Conservation (phyloP, 2,888 invertebrate species). For the Patella depressa region DNA sequence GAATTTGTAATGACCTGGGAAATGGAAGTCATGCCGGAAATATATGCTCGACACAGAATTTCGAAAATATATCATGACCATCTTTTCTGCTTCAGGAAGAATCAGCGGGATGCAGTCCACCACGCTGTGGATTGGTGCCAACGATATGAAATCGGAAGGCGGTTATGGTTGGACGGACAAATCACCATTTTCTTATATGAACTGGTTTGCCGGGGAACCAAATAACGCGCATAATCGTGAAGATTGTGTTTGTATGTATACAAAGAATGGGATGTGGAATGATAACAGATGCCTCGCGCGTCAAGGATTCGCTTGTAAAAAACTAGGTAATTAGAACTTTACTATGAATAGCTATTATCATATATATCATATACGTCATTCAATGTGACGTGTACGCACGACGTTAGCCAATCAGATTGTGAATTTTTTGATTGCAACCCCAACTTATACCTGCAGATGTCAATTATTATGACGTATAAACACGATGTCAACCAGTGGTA, state of each 20-base stretch:
- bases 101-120: constrained; percentile 34
- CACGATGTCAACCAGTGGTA: too few species aligned
- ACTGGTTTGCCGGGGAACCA: constrained; percentile 58
- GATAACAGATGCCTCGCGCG: constrained; percentile 37
- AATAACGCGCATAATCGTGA: constrained; percentile 43
- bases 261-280: constrained; percentile 43
- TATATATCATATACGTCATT: too few species aligned
- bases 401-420: too few species aligned
- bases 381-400: too few species aligned
- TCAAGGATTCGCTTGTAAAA: constrained; percentile 47
- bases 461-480: too few species aligned
- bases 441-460: too few species aligned
- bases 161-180: constrained; percentile 61
- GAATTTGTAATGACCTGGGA: too few species aligned
- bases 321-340: constrained; percentile 31
- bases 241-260: constrained; percentile 45
- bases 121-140: constrained; percentile 59
- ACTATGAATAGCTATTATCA: too few species aligned
- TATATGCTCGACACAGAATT: too few species aligned
- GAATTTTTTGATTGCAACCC: too few species aligned
- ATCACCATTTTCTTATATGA: constrained; percentile 55
- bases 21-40: too few species aligned
- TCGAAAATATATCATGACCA: too few species aligned
- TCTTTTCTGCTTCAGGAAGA: constrained; percentile 34
- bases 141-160: constrained; percentile 45